phyloP scores from a whole-genome alignment of 2,797 vertebrate genomes.

The Poeciliopsis gracilis region DNA sequence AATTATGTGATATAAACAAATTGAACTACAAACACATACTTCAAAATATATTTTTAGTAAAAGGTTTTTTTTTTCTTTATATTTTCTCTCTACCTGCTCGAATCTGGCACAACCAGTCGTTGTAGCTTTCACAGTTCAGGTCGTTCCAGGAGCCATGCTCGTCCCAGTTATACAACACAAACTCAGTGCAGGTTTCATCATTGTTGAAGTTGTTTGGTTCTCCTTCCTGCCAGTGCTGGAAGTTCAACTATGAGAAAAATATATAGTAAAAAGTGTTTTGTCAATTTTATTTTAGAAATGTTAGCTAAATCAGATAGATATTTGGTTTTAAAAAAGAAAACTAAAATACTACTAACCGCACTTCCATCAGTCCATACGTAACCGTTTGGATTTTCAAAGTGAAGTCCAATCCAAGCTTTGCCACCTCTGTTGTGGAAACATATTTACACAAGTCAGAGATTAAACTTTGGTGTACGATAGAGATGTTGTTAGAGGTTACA shows the following conservation, averaged over 20 bases:
- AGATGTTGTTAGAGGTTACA: neutral
- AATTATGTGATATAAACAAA: neutral
- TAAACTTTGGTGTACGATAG: neutral
- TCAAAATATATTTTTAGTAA: neutral
- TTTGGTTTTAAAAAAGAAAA: neutral
- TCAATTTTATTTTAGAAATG: neutral
- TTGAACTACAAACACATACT: neutral
- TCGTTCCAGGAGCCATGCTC: conserved; percentile 86
- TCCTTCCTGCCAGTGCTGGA: conserved; percentile 88
- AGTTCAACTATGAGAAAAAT: conserved; percentile 81
- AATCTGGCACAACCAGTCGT: conserved; percentile 92
- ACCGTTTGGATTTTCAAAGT: conserved; percentile 82
- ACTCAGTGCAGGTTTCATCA: conserved; percentile 86
- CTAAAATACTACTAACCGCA: conserved; percentile 80
- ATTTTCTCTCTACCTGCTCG: conserved; percentile 82
- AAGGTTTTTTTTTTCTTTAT: neutral
- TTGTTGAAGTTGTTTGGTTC: conserved; percentile 94
- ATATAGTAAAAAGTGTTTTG: neutral
- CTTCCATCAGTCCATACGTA: conserved; percentile 91
- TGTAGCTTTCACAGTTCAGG: conserved; percentile 84
- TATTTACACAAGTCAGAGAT: neutral
- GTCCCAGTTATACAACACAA: conserved; percentile 56
- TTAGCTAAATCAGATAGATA: neutral
- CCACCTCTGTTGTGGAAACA: conserved; percentile 42
- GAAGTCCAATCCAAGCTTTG: conserved; percentile 90